phyloP scores from a whole-genome alignment of 1,140 invertebrate species.

The Apis laboriosa region DNA sequence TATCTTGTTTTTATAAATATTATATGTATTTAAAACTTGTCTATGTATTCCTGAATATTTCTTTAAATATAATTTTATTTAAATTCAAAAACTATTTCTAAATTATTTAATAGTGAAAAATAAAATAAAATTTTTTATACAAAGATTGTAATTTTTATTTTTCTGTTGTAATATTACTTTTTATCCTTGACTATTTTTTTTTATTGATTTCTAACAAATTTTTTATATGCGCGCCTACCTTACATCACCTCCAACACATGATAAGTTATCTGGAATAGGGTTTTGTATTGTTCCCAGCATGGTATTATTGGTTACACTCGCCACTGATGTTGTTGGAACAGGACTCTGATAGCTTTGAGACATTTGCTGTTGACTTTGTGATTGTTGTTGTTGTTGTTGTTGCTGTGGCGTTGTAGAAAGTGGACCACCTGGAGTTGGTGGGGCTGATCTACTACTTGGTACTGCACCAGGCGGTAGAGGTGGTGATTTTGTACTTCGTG shows the following conservation, averaged over 20 bases:
- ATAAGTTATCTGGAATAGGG: slow-evolving; percentile 79
- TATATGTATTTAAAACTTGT: neutral
- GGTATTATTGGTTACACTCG: slow-evolving; percentile 78
- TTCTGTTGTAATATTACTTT: neutral
- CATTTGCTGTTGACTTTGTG: slow-evolving; percentile 73
- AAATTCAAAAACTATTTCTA: neutral
- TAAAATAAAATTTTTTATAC: slow-evolving; percentile 19
- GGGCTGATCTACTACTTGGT: slow-evolving; percentile 84
- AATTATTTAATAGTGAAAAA: neutral
- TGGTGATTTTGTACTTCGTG: slow-evolving; percentile 93
- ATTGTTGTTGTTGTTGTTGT: slow-evolving; percentile 66
- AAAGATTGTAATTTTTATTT: slow-evolving; percentile 16
- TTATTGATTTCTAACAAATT: slow-evolving; percentile 32
- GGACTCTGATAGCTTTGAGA: slow-evolving; percentile 78
- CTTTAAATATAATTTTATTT: slow-evolving; percentile 5
- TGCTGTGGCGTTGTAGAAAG: slow-evolving; percentile 72
- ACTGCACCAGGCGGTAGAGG: slow-evolving; percentile 82
- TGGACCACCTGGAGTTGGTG: slow-evolving; percentile 85
- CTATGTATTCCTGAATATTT: neutral
- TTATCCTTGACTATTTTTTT: neutral
- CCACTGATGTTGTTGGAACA: slow-evolving; percentile 72
- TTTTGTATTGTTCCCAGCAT: slow-evolving; percentile 80
- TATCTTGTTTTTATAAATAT: neutral
- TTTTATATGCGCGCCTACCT: slow-evolving; percentile 76
- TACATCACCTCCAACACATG: slow-evolving; percentile 83